A percentile compares a stretch with the other conserved stretches of the same genome.
Evolutionary conservation across 2,797 vertebrate species (phyloP).

Genomic region (Emydoidea blandingii): DNA sequence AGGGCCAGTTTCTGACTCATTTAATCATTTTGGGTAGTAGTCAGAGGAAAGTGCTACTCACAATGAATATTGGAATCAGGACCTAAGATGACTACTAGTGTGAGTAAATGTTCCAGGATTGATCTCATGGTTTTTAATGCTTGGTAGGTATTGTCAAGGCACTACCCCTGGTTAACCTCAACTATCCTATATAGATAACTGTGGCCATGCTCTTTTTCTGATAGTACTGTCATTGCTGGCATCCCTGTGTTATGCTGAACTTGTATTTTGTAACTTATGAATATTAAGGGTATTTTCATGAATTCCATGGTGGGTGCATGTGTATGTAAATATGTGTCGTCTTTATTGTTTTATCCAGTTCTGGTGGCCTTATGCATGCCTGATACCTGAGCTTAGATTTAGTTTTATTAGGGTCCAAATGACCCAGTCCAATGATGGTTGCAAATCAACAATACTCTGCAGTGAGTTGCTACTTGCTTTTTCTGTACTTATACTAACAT

Average conservation of each 20-base stretch:
- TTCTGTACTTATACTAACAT: neutral
- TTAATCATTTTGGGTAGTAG: neutral
- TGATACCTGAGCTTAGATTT: neutral
- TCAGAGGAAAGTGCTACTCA: neutral
- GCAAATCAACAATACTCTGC: neutral
- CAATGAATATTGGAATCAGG: neutral
- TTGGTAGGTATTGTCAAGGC: neutral
- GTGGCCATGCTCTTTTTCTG: neutral
- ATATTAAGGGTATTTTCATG: neutral
- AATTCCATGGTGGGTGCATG: neutral
- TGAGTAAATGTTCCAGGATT: neutral
- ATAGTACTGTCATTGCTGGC: neutral
- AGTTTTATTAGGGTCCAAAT: neutral
- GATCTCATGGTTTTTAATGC: neutral
- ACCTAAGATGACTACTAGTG: neutral
- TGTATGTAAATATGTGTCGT: neutral
- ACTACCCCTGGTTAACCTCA: neutral
- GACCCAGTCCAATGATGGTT: neutral
- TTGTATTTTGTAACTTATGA: neutral
- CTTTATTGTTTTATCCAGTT: neutral
- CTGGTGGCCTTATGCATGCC: neutral
- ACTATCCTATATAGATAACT: neutral
- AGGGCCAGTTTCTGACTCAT: neutral
- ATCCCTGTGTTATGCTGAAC: neutral
- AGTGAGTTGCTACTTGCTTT: neutral